phyloP scores from a whole-genome alignment of 1,140 invertebrate genomes.

The Druon quercuslanigerum region DNA sequence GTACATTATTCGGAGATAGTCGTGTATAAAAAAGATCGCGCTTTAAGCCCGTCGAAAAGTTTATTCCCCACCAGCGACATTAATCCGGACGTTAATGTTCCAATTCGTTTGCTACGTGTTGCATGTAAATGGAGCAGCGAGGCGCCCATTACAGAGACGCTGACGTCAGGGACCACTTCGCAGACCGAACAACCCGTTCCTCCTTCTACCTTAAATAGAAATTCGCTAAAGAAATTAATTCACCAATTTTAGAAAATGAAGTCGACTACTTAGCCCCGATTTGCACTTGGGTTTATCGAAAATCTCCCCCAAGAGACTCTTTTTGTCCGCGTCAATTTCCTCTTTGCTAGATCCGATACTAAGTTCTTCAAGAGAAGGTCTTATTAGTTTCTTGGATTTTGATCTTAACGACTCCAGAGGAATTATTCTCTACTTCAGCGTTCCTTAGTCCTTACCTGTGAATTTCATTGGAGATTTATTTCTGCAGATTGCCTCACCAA shows the following conservation, averaged over 20 bases:
- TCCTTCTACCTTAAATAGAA: conserved; percentile 12
- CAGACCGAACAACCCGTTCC: neutral
- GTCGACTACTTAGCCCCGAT: neutral
- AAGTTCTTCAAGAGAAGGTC: too few relatives aligned
- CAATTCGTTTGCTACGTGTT: conserved; percentile 39
- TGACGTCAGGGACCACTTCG: conserved; percentile 20
- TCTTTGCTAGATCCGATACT: too few relatives aligned
- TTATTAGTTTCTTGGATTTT: too few relatives aligned
- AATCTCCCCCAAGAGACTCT: neutral
- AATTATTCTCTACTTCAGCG: too few relatives aligned
- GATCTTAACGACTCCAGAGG: too few relatives aligned
- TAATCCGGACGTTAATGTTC: conserved; percentile 31
- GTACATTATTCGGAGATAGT: neutral
- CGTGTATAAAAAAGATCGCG: neutral
- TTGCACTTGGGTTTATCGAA: neutral
- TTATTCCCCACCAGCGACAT: conserved; percentile 20
- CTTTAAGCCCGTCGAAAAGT: conserved; percentile 1
- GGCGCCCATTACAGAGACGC: too few relatives aligned
- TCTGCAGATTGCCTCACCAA: too few relatives aligned
- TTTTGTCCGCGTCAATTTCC: too few relatives aligned
- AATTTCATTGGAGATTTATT: too few relatives aligned
- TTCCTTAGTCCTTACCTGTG: too few relatives aligned
- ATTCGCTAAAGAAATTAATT: conserved; percentile 4
- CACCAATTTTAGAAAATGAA: neutral
- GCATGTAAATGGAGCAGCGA: conserved; percentile 20